Conservation (phyloP, 2,888 invertebrate genomes). For the Deilephila porcellus region DNA sequence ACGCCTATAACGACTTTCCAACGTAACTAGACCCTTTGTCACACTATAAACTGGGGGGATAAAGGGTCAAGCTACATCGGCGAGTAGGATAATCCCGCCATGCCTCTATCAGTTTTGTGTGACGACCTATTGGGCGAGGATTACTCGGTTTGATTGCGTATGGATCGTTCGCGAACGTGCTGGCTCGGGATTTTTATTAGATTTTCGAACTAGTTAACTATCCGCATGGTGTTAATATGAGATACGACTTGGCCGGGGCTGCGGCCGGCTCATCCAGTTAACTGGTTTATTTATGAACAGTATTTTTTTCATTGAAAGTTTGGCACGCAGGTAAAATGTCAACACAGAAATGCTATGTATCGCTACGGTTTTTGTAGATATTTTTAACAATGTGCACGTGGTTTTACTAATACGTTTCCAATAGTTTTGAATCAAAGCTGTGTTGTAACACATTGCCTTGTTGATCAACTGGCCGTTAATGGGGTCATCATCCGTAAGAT, state of each 20-base stretch:
- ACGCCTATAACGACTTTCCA: constrained; percentile 2
- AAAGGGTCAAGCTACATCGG: neutral
- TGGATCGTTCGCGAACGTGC: constrained; percentile 13
- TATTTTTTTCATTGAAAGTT: neutral
- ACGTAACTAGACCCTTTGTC: neutral
- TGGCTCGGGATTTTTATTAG: constrained; percentile 20
- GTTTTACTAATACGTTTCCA: too few species aligned
- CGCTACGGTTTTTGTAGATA: too few species aligned
- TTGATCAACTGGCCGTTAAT: too few species aligned
- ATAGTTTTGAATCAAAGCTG: too few species aligned
- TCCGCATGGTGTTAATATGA: constrained; percentile 15
- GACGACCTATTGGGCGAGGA: constrained; percentile 26
- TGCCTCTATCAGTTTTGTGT: constrained; percentile 28
- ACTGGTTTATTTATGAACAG: neutral
- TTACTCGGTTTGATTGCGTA: constrained; percentile 27
- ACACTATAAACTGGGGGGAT: too few species aligned
- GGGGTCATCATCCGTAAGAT: too few species aligned
- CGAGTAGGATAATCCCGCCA: constrained; percentile 2
- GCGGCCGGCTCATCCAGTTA: neutral
- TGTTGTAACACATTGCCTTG: too few species aligned
- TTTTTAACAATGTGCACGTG: too few species aligned
- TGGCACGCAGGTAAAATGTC: neutral
- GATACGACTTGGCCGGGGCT: neutral
- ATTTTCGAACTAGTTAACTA: constrained; percentile 18
- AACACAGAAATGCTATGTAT: too few species aligned